Evolutionary conservation across 2,888 invertebrate species (phyloP), one percentile per base, ranked within the genome.

Genomic region (Asteroscopus sphinx): DNA sequence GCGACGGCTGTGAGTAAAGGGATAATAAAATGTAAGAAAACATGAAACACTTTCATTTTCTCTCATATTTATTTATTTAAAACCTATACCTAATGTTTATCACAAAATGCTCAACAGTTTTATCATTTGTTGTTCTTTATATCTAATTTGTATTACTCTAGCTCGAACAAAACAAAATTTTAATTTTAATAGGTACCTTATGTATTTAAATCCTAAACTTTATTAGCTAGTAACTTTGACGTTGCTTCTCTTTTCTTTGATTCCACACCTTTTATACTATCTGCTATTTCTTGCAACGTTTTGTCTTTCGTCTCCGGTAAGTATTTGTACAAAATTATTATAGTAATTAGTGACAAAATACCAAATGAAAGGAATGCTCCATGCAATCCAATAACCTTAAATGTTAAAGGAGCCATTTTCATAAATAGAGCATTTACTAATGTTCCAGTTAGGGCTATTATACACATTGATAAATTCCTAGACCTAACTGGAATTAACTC

Each of bases 271-370:
- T 28, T 52, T 1, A 83, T 68, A 39, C 48, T 56, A 33, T 79
- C 76, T 13, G 74, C 53, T 36, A 86, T 82, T 77, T 87, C 79
- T 54, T 82, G 71, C 8, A 85, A 54, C 0, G 86, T 86, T 45
- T 81, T 85, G 47, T 85, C 79, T 69, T 86, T 88, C 3, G 83
- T 86, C 70, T 86, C 86, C 1, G 86, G 87, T 13, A 86, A 57
- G 64, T 81, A 81, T 48, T 63, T 79, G 28, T 79, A 82, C 25
- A 84, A 45, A 2, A 83, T 5, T 3, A 71, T 9, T 9, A 79
- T 47, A 17, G 35, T 44, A 0, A 74, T 9, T 0, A 65, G 32
- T 3, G 75, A 64, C 5, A 36, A 16, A 15, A 80, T 26, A 1
- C 71, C 83, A 41, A 78, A 85, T 8, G 64, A 62, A 0, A 85